Evolutionary conservation across 2,888 invertebrate species (phyloP).

Genomic region (Heliconius ismenius): DNA sequence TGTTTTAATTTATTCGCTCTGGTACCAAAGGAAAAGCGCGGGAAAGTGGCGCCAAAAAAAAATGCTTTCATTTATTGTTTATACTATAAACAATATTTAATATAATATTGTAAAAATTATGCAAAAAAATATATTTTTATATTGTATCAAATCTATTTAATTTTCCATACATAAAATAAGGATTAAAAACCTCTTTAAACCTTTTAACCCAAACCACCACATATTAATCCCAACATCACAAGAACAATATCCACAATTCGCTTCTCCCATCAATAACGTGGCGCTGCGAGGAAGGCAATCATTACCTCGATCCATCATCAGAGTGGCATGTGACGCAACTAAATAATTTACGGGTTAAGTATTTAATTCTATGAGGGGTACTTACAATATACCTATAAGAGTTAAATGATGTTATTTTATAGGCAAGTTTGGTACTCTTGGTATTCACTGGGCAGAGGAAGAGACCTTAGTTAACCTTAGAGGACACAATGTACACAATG

Average conservation of each 20-base stretch:
- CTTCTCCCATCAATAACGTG: constrained; percentile 17
- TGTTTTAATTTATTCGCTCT: neutral
- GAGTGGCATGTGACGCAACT: constrained; percentile 72
- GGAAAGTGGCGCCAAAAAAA: too few relatives aligned
- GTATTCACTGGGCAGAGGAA: too few relatives aligned
- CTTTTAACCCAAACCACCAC: neutral
- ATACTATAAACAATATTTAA: too few relatives aligned
- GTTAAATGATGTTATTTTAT: neutral
- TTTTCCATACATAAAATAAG: neutral
- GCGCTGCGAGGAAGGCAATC: constrained; percentile 62
- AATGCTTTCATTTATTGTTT: too few relatives aligned
- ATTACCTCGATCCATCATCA: constrained; percentile 77
- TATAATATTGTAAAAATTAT: too few relatives aligned
- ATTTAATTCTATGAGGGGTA: constrained; percentile 53
- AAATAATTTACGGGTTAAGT: constrained; percentile 76
- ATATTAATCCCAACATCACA: constrained; percentile 1
- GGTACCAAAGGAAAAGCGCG: neutral
- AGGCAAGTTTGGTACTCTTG: too few relatives aligned
- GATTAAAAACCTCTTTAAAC: neutral
- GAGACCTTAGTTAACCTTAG: neutral
- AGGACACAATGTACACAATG: too few relatives aligned
- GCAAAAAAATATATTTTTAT: neutral
- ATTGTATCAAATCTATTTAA: too few relatives aligned
- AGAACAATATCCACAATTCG: constrained; percentile 25
- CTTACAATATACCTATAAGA: neutral